phyloP scores from a whole-genome alignment of 2,113 vertebrate species.

The Callionymus lyra region DNA sequence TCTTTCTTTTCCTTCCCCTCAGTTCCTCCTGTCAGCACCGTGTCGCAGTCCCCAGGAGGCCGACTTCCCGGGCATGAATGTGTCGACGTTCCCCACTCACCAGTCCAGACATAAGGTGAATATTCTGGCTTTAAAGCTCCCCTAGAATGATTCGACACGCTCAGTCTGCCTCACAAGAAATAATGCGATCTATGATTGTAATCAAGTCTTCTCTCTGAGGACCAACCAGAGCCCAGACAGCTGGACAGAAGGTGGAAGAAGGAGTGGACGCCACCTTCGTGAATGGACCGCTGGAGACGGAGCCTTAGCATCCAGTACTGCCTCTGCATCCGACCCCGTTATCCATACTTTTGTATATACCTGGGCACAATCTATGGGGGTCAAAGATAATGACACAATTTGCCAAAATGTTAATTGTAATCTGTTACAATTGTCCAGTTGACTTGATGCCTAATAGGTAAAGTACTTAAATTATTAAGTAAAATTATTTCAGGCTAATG shows the following conservation, averaged over 20 bases:
- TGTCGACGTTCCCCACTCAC: slow-evolving; percentile 23
- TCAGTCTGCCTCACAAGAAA: slow-evolving; percentile 60
- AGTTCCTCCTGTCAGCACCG: slow-evolving; percentile 31
- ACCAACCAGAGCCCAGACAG: slow-evolving; percentile 33
- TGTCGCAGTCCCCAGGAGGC: slow-evolving; percentile 56
- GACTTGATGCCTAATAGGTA: too few species aligned
- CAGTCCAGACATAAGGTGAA: slow-evolving; percentile 53
- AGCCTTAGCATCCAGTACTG: too few species aligned
- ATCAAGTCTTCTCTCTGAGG: slow-evolving; percentile 49
- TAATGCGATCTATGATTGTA: slow-evolving; percentile 67
- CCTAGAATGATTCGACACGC: slow-evolving; percentile 58
- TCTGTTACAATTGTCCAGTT: too few species aligned
- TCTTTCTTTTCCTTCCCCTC: slow-evolving; percentile 41
- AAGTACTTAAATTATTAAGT: too few species aligned
- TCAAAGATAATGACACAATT: too few species aligned
- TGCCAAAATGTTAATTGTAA: too few species aligned
- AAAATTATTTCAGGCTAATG: too few species aligned
- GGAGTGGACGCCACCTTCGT: not conserved
- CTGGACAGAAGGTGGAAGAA: slow-evolving; percentile 25
- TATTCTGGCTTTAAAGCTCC: slow-evolving; percentile 48
- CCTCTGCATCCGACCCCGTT: too few species aligned
- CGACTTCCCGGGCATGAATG: slow-evolving; percentile 4
- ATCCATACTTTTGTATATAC: slow-evolving; percentile 6
- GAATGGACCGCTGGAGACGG: too few species aligned
- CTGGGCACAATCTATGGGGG: too few species aligned